Base-by-base conservation (phyloP, 2,113 vertebrate genomes). In the Cervus canadensis region DNA sequence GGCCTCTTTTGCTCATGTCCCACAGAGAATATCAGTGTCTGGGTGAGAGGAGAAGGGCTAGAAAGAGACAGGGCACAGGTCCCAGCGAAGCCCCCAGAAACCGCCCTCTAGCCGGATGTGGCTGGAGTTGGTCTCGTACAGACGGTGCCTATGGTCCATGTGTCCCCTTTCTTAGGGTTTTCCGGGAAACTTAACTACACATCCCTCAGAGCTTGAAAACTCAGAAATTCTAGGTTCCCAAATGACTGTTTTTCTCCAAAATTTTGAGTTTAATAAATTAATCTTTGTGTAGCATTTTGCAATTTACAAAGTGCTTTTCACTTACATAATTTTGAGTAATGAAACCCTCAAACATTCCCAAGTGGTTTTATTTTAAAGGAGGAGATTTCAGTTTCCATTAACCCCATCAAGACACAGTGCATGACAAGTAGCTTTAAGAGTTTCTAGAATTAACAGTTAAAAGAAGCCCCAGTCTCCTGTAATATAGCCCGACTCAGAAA, bases 281-380 rank as follows among this genome's bases (percentile, higher is more conserved):
- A 64, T 92, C 67, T 76, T 78, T 95, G 87, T 79, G 16, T 43
- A 54, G 30, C 76, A 87, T n/a, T 87, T 91, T 50, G 36, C 48
- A 89, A 33, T 82, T 94, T 95, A 30, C 48, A 64, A 96, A 92
- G n/a, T 94, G 25, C 54, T 94, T 82, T 60, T 60, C 11, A 50
- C 3, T 71, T 89, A 50, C 14, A 87, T 48, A 33, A 40, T 33
- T 96, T 74, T 74, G 62, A 82, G 50, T 45, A 87, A 82, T 7
- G 48, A 74, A 67, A 25, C 79, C 86, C 25, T 90, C 76, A 87
- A 56, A 56, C 71, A 52, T 25, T 45, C 15, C 45, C 8, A 10
- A 54, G 40, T 71, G 74, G 52, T 59, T 43, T 57, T 91, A 50
- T 94, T 94, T 94, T 40, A 79, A 89, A 97, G 57, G 28, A 30